A percentile compares a stretch with the other conserved stretches of the same genome.
Conservation (phyloP, 2,113 vertebrate species). For the Lontra canadensis region DNA sequence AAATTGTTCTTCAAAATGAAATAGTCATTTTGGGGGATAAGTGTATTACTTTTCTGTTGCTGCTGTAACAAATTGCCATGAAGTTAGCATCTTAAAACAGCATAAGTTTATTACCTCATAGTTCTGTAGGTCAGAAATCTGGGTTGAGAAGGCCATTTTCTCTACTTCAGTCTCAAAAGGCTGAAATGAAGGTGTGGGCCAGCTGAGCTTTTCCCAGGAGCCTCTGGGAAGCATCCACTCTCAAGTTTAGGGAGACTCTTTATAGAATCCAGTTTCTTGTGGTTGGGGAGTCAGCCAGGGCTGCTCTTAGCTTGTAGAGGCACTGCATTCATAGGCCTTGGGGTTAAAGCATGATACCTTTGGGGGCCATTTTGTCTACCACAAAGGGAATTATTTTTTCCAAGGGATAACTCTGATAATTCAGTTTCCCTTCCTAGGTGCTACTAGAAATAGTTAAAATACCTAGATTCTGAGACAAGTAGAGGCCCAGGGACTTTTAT, state of each 20-base stretch:
- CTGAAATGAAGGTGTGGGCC: not conserved
- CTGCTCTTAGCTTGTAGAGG: not conserved
- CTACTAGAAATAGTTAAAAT: not conserved
- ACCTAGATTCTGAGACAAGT: not conserved
- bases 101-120: not conserved
- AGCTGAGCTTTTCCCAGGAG: not conserved
- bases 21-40: not conserved
- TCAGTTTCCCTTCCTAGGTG: not conserved
- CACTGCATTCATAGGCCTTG: not conserved
- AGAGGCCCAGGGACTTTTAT: constrained; percentile 16
- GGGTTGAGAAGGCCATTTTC: not conserved
- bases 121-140: not conserved
- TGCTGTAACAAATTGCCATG: not conserved
- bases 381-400: not conserved
- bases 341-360: not conserved
- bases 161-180: not conserved
- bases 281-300: not conserved
- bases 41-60: not conserved
- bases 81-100: not conserved
- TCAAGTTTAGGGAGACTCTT: not conserved
- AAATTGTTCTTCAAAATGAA: not conserved
- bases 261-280: not conserved
- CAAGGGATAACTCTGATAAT: not conserved
- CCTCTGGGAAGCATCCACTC: not conserved
- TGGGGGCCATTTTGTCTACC: not conserved